phyloP scores from a whole-genome alignment of 2,888 invertebrate species.

The Atherix ibis region DNA sequence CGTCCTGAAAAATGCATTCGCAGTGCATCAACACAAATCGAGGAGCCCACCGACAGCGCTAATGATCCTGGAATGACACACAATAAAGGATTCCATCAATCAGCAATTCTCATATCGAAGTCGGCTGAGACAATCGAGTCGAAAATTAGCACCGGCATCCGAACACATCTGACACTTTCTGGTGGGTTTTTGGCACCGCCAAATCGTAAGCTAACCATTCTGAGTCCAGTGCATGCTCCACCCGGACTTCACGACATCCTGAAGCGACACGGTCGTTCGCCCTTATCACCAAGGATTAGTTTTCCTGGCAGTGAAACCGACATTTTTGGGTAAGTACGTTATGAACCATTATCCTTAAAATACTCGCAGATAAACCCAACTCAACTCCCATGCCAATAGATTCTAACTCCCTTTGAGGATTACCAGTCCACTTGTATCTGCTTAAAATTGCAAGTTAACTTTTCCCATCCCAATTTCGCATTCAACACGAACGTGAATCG shows the following conservation, averaged over 20 bases:
- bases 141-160: slow-evolving; percentile 20
- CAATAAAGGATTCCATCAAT: slow-evolving; percentile 27
- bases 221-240: slow-evolving; percentile 56
- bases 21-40: slow-evolving; percentile 31
- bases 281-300: slow-evolving; percentile 30
- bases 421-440: too few relatives aligned
- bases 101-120: slow-evolving; percentile 31
- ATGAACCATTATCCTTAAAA: slow-evolving; percentile 8
- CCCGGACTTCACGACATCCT: slow-evolving; percentile 40
- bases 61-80: background rate
- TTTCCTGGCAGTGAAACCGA: slow-evolving; percentile 31
- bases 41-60: slow-evolving; percentile 16
- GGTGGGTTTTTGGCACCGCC: slow-evolving; percentile 31
- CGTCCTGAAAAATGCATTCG: slow-evolving; percentile 29
- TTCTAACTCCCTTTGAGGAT: too few relatives aligned
- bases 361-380: slow-evolving; percentile 11
- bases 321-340: slow-evolving; percentile 29
- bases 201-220: slow-evolving; percentile 50
- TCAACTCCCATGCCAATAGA: too few relatives aligned
- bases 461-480: too few relatives aligned
- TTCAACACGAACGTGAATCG: too few relatives aligned
- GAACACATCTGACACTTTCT: slow-evolving; percentile 30
- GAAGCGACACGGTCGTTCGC: slow-evolving; percentile 28
- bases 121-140: slow-evolving; percentile 31
- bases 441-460: too few relatives aligned